Evolutionary conservation across 1,140 invertebrate genomes (phyloP), one percentile per base, ranked within the genome.

Genomic region (silkworm (Bombyx mori)): DNA sequence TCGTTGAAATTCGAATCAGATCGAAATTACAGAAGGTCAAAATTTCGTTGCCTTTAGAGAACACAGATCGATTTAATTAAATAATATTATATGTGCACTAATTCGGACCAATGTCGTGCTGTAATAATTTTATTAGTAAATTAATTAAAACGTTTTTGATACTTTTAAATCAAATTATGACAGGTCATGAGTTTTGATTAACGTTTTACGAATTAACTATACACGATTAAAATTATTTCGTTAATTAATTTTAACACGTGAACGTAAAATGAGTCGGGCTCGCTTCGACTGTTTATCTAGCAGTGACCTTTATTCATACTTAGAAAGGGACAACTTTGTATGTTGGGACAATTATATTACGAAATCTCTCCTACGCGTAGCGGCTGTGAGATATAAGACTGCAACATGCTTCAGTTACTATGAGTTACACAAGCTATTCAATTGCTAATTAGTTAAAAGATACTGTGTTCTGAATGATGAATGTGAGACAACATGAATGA

Each of bases 311-410:
- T 73, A 65, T 57, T 56, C 66, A 67, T 63, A 62, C 65, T 79
- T 76, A 71, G 73, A 77, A 81, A 76, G 76, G 73, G 71, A 66
- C 71, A 63, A 69, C 66, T 60, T 66, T 69, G 58, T 63, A 64
- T 59, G 60, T 35, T 62, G 61, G 65, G 69, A 67, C 56, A 64
- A 56, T 58, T 71, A 73, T 77, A 77, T 82, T 75, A 57, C 66
- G 52, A 58, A 68, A 64, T 65, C 63, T 69, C 62, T 67, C 63
- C 68, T 62, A 63, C 69, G 48, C 60, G 51, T 50, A 65, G 48
- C 51, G 58, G 60, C 61, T 56, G 51, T 57, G 44, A 56, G 45
- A 54, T 54, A 18, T 43, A n/a, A 18, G 0, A 10, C 43, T 18
- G 53, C 44, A 35, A 35, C 26, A 35, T 35, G 2, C 26, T 54